These are phyloP conservation scores for Hemitrygon akajei DNA, from an alignment of 2,797 vertebrate species.

Conservation along the genomic window DNA sequence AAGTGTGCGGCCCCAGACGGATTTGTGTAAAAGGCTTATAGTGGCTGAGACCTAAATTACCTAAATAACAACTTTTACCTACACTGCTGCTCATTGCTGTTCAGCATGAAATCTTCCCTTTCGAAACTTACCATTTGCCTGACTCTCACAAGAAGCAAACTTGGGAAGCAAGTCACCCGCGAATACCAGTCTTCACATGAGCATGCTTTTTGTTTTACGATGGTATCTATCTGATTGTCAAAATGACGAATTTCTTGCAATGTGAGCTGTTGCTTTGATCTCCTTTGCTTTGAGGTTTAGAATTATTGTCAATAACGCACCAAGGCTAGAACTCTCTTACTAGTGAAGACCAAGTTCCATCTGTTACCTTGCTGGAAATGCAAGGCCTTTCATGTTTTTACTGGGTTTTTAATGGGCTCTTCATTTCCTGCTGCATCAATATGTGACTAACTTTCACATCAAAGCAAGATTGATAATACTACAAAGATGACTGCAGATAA, in stretches of 20 bases:
- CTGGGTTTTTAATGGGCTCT: not conserved
- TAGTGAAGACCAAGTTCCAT: not conserved
- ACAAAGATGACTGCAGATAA: not conserved
- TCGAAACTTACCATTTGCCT: too few relatives aligned
- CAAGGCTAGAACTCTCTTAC: not conserved
- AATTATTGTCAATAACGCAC: conserved; percentile 14
- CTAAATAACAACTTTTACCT: too few relatives aligned
- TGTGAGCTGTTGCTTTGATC: conserved; percentile 15
- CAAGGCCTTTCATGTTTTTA: conserved; percentile 16
- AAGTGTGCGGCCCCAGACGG: too few relatives aligned
- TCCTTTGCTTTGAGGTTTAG: conserved; percentile 6
- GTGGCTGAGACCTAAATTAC: too few relatives aligned
- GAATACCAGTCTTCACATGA: not conserved
- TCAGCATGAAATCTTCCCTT: not conserved
- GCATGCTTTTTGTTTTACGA: not conserved
- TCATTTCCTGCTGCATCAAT: not conserved
- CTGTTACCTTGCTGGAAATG: not conserved
- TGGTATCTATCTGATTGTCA: not conserved
- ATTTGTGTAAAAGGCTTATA: not conserved
- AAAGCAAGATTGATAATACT: not conserved
- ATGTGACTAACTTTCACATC: not conserved
- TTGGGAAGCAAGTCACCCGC: not conserved
- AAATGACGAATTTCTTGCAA: conserved; percentile 9
- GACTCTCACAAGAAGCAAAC: not conserved
- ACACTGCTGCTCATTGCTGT: not conserved